A percentile compares a stretch with the other conserved stretches of the same genome.
Conservation (phyloP, 2,113 vertebrate species). For the Setophaga coronata region DNA sequence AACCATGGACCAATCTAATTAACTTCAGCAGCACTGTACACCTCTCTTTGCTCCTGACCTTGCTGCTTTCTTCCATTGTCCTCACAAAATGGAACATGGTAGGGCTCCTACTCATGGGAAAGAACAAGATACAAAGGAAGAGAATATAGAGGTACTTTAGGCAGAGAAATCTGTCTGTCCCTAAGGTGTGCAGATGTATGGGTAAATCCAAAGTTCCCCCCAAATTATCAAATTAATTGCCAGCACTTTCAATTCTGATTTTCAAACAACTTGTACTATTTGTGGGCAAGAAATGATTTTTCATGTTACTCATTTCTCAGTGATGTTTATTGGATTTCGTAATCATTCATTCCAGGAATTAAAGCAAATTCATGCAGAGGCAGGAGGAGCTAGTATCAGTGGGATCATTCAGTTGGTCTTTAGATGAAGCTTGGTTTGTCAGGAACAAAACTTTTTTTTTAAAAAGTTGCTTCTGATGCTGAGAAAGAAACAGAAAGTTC, state of each 20-base stretch:
- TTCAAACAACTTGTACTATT: not conserved
- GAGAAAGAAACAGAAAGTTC: not conserved
- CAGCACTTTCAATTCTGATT: not conserved
- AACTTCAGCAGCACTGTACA: not conserved
- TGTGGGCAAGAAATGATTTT: not conserved
- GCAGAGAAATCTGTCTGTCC: not conserved
- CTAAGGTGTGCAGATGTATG: not conserved
- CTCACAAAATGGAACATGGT: not conserved
- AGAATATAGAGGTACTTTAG: not conserved
- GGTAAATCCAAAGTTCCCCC: not conserved
- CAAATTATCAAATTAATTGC: not conserved
- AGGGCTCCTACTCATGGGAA: not conserved
- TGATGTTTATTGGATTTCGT: not conserved
- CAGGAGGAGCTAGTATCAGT: not conserved
- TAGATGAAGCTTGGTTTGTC: not conserved
- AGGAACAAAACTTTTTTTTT: not conserved
- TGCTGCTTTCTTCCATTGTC: not conserved
- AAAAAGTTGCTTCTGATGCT: not conserved
- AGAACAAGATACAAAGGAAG: not conserved
- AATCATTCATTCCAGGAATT: not conserved
- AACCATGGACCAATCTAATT: not conserved
- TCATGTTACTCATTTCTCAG: not conserved
- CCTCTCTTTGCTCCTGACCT: not conserved
- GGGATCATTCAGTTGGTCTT: not conserved
- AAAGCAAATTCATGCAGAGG: not conserved